Evolutionary conservation across 2,113 vertebrate species (phyloP).

Genomic region (Rana temporaria): DNA sequence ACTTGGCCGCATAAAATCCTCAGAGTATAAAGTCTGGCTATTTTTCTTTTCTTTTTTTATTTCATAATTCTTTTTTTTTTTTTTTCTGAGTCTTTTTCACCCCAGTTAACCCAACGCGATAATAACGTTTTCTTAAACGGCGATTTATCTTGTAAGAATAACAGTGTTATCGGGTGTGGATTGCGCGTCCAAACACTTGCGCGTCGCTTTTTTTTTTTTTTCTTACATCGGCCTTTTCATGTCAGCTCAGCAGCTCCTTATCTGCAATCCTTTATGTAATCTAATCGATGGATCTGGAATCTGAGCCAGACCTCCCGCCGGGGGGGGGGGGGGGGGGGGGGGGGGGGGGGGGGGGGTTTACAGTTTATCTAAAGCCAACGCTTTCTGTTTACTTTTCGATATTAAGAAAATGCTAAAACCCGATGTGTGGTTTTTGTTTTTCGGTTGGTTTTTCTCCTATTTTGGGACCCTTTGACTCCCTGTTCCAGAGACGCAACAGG

Average conservation of each 20-base stretch:
- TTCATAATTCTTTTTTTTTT: not conserved
- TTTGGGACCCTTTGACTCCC: too few species aligned
- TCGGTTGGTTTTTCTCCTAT: too few species aligned
- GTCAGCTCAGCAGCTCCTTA: not conserved
- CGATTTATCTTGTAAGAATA: constrained; percentile 45
- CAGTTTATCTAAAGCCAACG: too few species aligned
- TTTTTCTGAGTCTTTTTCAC: constrained; percentile 24
- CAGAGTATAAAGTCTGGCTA: too few species aligned
- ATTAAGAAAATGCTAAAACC: too few species aligned
- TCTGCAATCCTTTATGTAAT: constrained; percentile 43
- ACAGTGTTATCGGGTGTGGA: constrained; percentile 37
- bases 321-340: too few species aligned
- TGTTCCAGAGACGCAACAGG: too few species aligned
- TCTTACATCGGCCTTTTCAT: not conserved
- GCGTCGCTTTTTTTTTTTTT: not conserved
- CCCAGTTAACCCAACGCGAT: constrained; percentile 52
- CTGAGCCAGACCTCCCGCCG: not conserved
- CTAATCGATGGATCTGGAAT: constrained; percentile 39
- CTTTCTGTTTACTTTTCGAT: too few species aligned
- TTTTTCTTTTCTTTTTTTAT: too few species aligned
- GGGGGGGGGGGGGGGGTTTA: too few species aligned
- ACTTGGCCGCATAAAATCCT: too few species aligned
- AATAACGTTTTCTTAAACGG: constrained; percentile 28
- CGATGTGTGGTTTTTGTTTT: too few species aligned
- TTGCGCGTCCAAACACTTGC: constrained; percentile 39